Base-by-base conservation (phyloP, 2,888 invertebrate genomes). In the Apamea anceps region DNA sequence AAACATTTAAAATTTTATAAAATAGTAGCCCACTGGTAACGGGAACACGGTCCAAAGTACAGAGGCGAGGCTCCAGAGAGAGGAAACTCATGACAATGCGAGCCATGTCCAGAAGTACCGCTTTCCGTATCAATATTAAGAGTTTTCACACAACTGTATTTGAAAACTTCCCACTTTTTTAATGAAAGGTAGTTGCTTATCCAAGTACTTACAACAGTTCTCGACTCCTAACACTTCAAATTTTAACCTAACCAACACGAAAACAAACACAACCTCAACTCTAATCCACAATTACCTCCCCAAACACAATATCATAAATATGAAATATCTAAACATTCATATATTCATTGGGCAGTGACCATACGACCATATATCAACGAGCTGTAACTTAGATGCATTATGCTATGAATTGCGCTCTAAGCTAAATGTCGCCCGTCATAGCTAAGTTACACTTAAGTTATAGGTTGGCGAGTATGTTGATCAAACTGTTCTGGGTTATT, bases 381-480 rank as follows among this genome's bases (percentile, higher is more conserved):
- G 76, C 81, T 82, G 71, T 79, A 67, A 84, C 68, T 63, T 88
- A n/a, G 74, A 77, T 77, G 78, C 77, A 87, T 85, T 85, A 75
- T 77, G 42, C 84, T 80, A 84, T 77, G 83, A 86, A 88, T 89
- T 82, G 77, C 81, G 63, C 32, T 68, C 68, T 12, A 74, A 68
- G 77, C 77, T 83, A 81, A 82, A 85, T 85, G 77, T 83, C 68
- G 18, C 73, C 72, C 66, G 83, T 82, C 82, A 83, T 79, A 85
- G 77, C 72, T 65, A 80, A 87, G 72, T 77, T 87, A 82, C 75
- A 77, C 62, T 60, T 82, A 84, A 84, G 68, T 81, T 88, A 85
- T 73, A 80, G 67, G 78, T 78, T 70, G 32, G 75, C 83, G 51
- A 84, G 90, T 88, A 84, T 85, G 88, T 88, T 88, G 88, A 88